Conservation (phyloP, 23 tunicate genomes). For the Aplidium turbinatum region DNA sequence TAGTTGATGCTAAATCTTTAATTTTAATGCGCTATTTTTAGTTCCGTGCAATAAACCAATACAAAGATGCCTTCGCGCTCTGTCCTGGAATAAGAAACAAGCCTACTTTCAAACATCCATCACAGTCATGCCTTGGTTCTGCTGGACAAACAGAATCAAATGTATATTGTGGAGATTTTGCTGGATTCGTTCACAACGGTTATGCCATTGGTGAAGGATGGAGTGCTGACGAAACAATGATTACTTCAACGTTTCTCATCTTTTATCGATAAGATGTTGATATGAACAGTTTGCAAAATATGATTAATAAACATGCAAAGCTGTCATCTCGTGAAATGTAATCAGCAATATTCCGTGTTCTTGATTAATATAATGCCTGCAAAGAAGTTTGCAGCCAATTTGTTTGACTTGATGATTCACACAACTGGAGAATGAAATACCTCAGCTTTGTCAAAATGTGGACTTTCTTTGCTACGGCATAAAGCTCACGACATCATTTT, state of each 20-base stretch:
- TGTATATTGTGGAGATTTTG: conserved; percentile 70
- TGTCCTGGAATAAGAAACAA: conserved; percentile 76
- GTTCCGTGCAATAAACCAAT: conserved; percentile 59
- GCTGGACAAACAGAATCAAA: conserved; percentile 19
- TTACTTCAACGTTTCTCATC: conserved; percentile 49
- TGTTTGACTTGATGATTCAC: too few relatives aligned
- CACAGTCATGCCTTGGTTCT: conserved; percentile 66
- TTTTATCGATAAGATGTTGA: conserved; percentile 82
- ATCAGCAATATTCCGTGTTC: too few relatives aligned
- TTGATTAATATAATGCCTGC: too few relatives aligned
- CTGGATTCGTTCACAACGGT: conserved; percentile 39
- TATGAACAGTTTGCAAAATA: too few relatives aligned
- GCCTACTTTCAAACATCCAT: conserved; percentile 32
- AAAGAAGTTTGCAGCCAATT: too few relatives aligned
- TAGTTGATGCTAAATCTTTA: too few relatives aligned
- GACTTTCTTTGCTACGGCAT: too few relatives aligned
- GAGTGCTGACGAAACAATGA: conserved; percentile 42
- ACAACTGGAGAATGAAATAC: too few relatives aligned
- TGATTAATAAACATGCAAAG: too few relatives aligned
- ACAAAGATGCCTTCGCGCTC: conserved; percentile 63
- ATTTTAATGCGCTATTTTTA: conserved; percentile 14
- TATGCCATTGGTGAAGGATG: conserved; percentile 33
- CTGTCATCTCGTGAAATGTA: too few relatives aligned
- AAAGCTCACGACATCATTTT: too few relatives aligned
- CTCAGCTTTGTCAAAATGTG: too few relatives aligned